These are phyloP conservation scores for Leptopilina myrica DNA, from an alignment of 2,888 invertebrate species.

Conservation along the genomic window DNA sequence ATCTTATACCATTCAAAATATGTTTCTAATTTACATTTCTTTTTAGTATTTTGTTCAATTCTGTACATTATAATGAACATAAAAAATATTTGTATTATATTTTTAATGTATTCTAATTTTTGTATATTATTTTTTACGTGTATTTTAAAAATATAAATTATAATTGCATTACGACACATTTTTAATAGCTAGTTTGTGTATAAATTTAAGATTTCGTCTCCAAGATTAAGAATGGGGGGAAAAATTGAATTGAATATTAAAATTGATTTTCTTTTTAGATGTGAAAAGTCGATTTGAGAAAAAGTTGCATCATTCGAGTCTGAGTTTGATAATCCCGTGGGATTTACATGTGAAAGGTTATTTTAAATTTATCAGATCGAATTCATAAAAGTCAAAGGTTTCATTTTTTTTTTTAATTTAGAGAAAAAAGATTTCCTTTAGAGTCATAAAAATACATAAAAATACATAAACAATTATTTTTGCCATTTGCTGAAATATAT, in stretches of 20 bases:
- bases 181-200: not conserved
- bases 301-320: slow-evolving; percentile 24
- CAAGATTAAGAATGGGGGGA: not conserved
- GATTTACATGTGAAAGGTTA: slow-evolving; percentile 5
- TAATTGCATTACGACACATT: not conserved
- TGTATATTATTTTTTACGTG: too few relatives aligned
- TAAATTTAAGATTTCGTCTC: not conserved
- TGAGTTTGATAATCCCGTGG: slow-evolving; percentile 14
- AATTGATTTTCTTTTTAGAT: slow-evolving; percentile 1
- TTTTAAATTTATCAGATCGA: not conserved
- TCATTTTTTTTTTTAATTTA: too few relatives aligned
- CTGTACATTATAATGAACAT: too few relatives aligned
- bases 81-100: not conserved
- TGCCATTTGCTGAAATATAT: too few relatives aligned
- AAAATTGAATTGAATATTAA: slow-evolving; percentile 9
- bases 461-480: too few relatives aligned
- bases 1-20: too few relatives aligned
- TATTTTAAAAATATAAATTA: not conserved
- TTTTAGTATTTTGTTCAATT: too few relatives aligned
- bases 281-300: not conserved
- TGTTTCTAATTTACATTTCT: too few relatives aligned
- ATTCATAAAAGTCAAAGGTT: too few relatives aligned
- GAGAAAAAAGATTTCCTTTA: too few relatives aligned
- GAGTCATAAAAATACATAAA: too few relatives aligned
- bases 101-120: not conserved